Conservation (phyloP, 23 tunicate species). For the Trididemnum clinides region DNA sequence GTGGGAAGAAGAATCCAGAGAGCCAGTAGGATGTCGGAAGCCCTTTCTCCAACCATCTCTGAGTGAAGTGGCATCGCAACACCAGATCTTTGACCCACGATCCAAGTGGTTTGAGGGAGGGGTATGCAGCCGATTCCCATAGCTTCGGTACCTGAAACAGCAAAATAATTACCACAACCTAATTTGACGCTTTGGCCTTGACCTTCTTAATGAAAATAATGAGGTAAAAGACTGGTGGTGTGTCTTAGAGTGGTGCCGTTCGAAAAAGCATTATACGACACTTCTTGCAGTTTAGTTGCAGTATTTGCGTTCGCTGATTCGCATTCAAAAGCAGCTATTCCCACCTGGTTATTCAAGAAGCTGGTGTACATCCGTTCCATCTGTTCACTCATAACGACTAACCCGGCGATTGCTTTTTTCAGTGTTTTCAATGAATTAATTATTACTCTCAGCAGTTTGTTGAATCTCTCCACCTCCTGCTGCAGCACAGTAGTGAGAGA, state of each 20-base stretch:
- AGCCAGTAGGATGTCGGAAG: constrained; percentile 89
- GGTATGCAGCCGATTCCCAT: constrained; percentile 92
- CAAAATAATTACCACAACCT: too few species aligned
- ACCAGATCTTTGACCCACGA: constrained; percentile 94
- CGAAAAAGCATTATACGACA: too few species aligned
- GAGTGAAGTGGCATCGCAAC: constrained; percentile 77
- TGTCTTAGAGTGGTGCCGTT: too few species aligned
- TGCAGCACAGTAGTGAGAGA: constrained; percentile 93
- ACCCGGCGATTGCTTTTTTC: constrained; percentile 98
- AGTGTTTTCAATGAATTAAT: constrained; percentile 73
- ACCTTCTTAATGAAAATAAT: too few species aligned
- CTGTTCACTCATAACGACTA: constrained; percentile 99
- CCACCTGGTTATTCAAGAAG: constrained; percentile 93
- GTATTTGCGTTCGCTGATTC: neutral
- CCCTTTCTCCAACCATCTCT: constrained; percentile 83
- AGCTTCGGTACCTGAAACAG: constrained; percentile 80
- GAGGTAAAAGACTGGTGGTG: too few species aligned
- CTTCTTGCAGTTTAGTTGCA: neutral
- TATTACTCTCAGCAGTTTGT: constrained; percentile 81
- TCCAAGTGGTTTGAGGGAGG: constrained; percentile 90
- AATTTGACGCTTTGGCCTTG: too few species aligned
- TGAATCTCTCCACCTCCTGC: constrained; percentile 98
- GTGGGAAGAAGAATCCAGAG: constrained; percentile 99
- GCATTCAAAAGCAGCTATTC: neutral
- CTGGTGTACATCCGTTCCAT: constrained; percentile 96